Evolutionary conservation across 2,113 vertebrate genomes (phyloP).

Genomic region (Plecotus auritus): DNA sequence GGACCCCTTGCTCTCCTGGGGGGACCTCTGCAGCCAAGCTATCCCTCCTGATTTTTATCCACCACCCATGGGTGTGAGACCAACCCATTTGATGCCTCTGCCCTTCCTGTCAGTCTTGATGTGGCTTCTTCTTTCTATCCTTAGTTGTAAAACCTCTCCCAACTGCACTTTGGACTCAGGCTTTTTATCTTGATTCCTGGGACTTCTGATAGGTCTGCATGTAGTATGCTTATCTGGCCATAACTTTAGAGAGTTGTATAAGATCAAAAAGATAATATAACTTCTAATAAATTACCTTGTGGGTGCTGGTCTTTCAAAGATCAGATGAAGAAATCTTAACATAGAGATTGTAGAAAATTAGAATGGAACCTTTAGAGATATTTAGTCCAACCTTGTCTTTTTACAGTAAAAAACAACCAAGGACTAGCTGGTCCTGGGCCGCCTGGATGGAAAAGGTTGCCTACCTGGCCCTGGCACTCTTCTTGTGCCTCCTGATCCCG

Average conservation of each 20-base stretch:
- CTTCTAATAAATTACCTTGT: background rate
- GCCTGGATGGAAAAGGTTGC: background rate
- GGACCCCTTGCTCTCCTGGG: background rate
- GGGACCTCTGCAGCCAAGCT: background rate
- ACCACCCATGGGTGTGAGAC: background rate
- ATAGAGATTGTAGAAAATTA: background rate
- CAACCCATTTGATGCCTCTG: background rate
- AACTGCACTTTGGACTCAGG: background rate
- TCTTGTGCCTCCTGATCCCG: background rate
- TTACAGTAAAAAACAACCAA: background rate
- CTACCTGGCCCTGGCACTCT: background rate
- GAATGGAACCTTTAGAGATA: background rate
- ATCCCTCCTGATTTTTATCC: background rate
- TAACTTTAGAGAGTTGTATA: background rate
- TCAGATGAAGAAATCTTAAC: background rate
- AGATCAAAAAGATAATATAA: background rate
- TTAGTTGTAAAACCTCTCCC: background rate
- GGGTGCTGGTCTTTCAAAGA: background rate
- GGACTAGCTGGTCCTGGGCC: background rate
- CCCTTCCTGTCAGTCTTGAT: background rate
- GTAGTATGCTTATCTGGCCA: background rate
- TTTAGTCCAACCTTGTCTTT: background rate
- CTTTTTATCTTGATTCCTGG: background rate
- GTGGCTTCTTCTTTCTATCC: background rate
- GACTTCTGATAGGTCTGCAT: background rate